A percentile compares a stretch with the other conserved stretches of the same genome.
These are phyloP conservation scores for Etheostoma cragini DNA, from an alignment of 2,113 vertebrate genomes.

Conservation along the genomic window DNA sequence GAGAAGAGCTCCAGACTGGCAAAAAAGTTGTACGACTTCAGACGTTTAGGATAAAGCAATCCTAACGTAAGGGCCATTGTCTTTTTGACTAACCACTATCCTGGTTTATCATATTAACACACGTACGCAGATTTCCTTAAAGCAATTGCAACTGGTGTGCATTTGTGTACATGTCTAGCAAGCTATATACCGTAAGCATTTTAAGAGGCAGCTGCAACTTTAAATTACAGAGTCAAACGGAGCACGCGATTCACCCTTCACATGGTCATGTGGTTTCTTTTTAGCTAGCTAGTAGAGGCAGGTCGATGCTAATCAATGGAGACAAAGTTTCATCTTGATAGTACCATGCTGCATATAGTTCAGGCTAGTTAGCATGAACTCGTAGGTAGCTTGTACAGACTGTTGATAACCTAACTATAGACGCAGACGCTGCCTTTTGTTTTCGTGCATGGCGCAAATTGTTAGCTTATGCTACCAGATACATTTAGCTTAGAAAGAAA, in stretches of 20 bases:
- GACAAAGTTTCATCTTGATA: fast-evolving
- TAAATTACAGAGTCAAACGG: slow-evolving; percentile 6
- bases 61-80: not conserved
- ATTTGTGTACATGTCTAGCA: not conserved
- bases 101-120: not conserved
- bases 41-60: not conserved
- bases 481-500: fast-evolving
- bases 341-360: not conserved
- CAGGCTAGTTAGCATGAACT: too few species aligned
- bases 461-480: not conserved
- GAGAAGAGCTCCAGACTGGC: not conserved
- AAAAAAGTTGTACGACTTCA: not conserved
- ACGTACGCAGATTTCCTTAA: not conserved
- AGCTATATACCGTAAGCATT: not conserved
- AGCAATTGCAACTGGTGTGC: not conserved
- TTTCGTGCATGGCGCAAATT: not conserved
- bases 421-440: not conserved
- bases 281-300: not conserved
- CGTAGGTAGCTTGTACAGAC: not conserved
- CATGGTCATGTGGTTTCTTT: slow-evolving; percentile 36
- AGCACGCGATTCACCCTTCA: slow-evolving; percentile 34
- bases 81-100: not conserved
- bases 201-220: slow-evolving; percentile 14
- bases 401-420: not conserved
- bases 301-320: not conserved